Evolutionary conservation across 1,140 invertebrate genomes (phyloP).

Genomic region (Nephila pilipes): DNA sequence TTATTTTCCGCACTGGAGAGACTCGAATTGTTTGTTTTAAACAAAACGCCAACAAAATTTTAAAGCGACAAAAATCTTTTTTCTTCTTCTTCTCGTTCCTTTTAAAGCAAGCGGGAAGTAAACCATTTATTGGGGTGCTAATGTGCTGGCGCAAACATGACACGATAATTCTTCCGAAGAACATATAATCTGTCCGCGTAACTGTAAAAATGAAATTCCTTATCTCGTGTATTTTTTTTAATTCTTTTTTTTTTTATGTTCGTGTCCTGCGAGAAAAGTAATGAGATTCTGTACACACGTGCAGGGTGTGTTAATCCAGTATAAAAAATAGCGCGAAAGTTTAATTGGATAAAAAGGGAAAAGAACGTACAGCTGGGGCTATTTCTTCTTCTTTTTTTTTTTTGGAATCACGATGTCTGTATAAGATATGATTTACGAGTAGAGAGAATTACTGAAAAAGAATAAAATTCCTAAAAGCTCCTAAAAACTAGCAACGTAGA

Average conservation of each 20-base stretch:
- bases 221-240: too few relatives aligned
- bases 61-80: neutral
- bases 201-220: neutral
- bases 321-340: neutral
- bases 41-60: neutral
- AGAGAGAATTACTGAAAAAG: neutral
- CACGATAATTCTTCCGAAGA: neutral
- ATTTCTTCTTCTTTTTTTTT: neutral
- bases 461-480: neutral
- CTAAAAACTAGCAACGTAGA: neutral
- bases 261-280: neutral
- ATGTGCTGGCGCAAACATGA: neutral
- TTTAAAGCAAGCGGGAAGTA: too few relatives aligned
- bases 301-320: neutral
- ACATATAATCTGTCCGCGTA: neutral
- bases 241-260: neutral
- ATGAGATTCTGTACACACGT: neutral
- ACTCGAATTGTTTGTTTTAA: neutral
- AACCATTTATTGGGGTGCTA: too few relatives aligned
- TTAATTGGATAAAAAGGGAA: slow-evolving; percentile 12
- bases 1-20: too few relatives aligned
- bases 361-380: neutral
- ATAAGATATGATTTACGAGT: slow-evolving; percentile 2
- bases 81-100: neutral
- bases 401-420: neutral